A percentile compares a stretch with the other conserved stretches of the same genome.
These are phyloP conservation scores for Sceloporus undulatus DNA, from an alignment of 2,113 vertebrate genomes.

Conservation along the genomic window DNA sequence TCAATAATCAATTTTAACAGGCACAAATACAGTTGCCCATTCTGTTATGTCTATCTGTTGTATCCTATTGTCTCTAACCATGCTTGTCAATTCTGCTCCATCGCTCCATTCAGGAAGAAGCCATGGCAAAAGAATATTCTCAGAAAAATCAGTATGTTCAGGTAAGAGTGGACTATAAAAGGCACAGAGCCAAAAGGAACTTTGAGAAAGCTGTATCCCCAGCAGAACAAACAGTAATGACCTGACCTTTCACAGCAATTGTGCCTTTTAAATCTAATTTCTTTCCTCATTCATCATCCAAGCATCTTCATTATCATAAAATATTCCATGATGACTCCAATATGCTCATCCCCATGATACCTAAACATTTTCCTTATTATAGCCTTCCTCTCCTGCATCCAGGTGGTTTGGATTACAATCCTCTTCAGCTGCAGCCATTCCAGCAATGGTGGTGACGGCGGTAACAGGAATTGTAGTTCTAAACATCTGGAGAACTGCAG, in stretches of 20 bases:
- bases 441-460: neutral
- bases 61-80: neutral
- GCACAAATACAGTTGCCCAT: conserved; percentile 20
- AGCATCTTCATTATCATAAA: conserved; percentile 57
- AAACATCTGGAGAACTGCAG: neutral
- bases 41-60: neutral
- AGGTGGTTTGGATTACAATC: neutral
- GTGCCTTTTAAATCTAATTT: conserved; percentile 51
- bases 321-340: conserved; percentile 52
- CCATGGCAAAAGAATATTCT: neutral
- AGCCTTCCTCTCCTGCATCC: neutral
- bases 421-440: neutral
- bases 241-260: conserved; percentile 60
- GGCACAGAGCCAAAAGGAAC: conserved; percentile 47
- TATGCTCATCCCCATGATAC: conserved; percentile 38
- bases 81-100: neutral
- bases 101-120: neutral
- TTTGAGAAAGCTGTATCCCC: conserved; percentile 35
- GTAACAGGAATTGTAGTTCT: neutral
- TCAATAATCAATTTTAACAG: conserved; percentile 29
- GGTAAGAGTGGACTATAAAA: neutral
- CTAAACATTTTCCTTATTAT: conserved; percentile 29
- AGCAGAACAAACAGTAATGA: conserved; percentile 47
- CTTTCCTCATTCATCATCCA: conserved; percentile 46
- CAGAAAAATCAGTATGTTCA: conserved; percentile 34